Evolutionary conservation across 2,888 invertebrate species (phyloP), one percentile per base, ranked within the genome.

Genomic region (Halictus ligatus): DNA sequence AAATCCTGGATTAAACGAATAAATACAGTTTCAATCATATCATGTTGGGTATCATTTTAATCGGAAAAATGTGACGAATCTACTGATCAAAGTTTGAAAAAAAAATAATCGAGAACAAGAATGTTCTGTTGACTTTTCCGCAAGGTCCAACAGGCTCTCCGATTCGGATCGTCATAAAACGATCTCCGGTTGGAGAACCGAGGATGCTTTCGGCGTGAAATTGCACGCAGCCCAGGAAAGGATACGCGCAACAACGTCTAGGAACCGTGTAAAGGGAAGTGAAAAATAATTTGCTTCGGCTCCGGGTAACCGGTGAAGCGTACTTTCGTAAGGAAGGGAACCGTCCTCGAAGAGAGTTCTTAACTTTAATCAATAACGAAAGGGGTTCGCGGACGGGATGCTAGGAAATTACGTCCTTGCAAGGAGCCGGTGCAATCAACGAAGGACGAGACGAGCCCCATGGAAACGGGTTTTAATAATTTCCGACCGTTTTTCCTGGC

Each of bases 401-500:
- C 43, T n/a, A 87, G 80, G 84, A 78, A 84, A 84, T 85, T 83
- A 74, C 83, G 71, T 78, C 80, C 60, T 80, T 54, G 80, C 74
- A 69, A 78, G 76, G 54, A 81, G 69, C 54, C 50, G 75, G 69
- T 60, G 58, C 35, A 76, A 76, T 67, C 48, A 46, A 64, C 40
- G 43, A n/a, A 50, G 48, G 29, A 64, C 35, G 40, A 80, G 73
- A 50, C 29, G 76, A 60, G 60, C 48, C 72, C 43, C 29, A 69
- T 79, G 73, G 74, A 54, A 81, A 77, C 64, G 81, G 72, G 40
- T 76, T 78, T 82, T 78, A 81, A 83, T 82, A 74, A 89, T 89
- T 82, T 84, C 85, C 89, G 79, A 87, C 83, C 81, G 50, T 86
- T 89, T 79, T 40, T 80, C 48, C 78, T 7, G 75, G 29, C n/a